Percentiles rank a stretch among this genome's conserved stretches.
phyloP scores from a whole-genome alignment of 1,140 invertebrate species.

The Bradynema listronoti region DNA sequence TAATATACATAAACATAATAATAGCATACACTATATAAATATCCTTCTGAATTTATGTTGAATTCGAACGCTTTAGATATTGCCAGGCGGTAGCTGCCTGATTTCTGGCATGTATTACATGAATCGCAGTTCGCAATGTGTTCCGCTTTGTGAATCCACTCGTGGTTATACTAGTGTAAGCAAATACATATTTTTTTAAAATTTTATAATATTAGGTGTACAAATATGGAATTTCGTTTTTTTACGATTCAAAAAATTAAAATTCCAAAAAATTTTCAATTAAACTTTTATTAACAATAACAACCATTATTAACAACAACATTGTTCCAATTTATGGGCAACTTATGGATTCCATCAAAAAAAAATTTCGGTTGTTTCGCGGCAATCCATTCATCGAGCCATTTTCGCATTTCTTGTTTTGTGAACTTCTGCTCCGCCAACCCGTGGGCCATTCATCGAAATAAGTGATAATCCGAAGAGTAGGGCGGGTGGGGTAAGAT shows the following conservation, averaged over 20 bases:
- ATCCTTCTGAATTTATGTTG: neutral
- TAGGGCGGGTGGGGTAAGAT: too few species aligned
- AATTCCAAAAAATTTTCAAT: too few species aligned
- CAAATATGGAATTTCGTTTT: neutral
- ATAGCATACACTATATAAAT: neutral
- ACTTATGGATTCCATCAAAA: too few species aligned
- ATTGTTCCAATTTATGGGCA: neutral
- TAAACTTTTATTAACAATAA: neutral
- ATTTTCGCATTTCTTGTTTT: too few species aligned
- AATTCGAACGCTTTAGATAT: slow-evolving; percentile 1
- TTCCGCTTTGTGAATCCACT: slow-evolving; percentile 19
- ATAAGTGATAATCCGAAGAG: too few species aligned
- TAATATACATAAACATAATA: neutral
- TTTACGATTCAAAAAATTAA: neutral
- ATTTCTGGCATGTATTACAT: slow-evolving; percentile 16
- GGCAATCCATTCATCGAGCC: too few species aligned
- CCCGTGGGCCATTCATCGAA: too few species aligned
- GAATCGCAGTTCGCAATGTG: slow-evolving; percentile 28
- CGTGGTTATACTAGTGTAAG: slow-evolving; percentile 2
- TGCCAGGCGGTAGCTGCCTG: slow-evolving; percentile 2
- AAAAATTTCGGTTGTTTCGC: too few species aligned
- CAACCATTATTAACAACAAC: neutral
- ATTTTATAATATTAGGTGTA: neutral
- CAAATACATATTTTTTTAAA: neutral
- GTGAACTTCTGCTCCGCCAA: too few species aligned